These are phyloP conservation scores for Dinomys branickii DNA, from an alignment of 2,113 vertebrate genomes.

Conservation along the genomic window DNA sequence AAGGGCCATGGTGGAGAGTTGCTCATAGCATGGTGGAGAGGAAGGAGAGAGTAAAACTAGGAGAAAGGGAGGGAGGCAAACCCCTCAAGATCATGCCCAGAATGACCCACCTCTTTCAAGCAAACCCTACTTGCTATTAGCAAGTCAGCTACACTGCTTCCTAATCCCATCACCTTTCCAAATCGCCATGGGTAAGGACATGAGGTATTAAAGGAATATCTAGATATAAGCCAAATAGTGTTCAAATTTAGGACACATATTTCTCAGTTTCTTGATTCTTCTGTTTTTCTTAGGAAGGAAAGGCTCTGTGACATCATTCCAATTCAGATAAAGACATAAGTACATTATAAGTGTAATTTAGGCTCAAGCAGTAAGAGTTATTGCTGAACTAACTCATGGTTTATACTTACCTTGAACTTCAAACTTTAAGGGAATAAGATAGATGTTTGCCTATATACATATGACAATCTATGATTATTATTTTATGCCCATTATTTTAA, in stretches of 20 bases:
- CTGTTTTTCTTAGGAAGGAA: neutral
- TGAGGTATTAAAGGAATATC: neutral
- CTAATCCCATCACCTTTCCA: neutral
- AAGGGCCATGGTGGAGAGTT: neutral
- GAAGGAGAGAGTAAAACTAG: neutral
- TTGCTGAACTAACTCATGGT: neutral
- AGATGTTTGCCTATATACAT: neutral
- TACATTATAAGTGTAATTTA: neutral
- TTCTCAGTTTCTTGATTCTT: neutral
- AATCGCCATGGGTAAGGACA: neutral
- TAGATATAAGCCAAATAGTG: neutral
- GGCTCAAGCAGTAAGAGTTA: neutral
- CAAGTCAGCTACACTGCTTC: neutral
- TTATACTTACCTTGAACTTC: neutral
- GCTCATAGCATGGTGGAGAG: neutral
- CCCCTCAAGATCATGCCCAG: neutral
- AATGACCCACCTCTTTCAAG: neutral
- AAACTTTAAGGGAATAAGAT: neutral
- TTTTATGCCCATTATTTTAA: neutral
- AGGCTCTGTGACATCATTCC: neutral
- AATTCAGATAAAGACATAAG: neutral
- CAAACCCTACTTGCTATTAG: neutral
- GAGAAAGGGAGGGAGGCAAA: fast-evolving
- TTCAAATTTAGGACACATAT: neutral
- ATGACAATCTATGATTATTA: neutral